Percentiles rank a stretch among this genome's conserved stretches.
Evolutionary conservation across 2,888 invertebrate genomes (phyloP).

Genomic region (Eurytoma adleriae): DNA sequence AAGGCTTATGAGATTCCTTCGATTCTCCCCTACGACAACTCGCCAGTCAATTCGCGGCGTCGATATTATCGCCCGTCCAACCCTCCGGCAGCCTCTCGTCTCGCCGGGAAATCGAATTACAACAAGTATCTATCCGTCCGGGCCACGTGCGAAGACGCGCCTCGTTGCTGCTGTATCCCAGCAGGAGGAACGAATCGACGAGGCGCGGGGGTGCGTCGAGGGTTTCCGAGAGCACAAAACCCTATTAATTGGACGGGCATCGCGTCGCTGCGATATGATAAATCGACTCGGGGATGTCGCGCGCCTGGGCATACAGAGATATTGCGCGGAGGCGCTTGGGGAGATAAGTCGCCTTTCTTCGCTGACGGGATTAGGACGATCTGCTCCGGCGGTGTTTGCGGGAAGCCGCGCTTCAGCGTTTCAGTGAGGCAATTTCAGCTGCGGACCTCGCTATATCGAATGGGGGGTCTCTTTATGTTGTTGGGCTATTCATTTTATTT

Average conservation of each 20-base stretch:
- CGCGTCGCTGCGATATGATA: slow-evolving; percentile 29
- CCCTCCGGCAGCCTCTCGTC: background rate
- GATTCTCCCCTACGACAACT: too few relatives aligned
- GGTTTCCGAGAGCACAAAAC: slow-evolving; percentile 29
- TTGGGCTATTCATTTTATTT: too few relatives aligned
- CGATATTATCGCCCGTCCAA: too few relatives aligned
- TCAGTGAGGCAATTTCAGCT: too few relatives aligned
- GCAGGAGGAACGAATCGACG: slow-evolving; percentile 30
- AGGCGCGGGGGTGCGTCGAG: slow-evolving; percentile 2
- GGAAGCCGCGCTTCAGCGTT: too few relatives aligned
- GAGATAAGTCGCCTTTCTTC: slow-evolving; percentile 28
- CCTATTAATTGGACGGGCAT: slow-evolving; percentile 48
- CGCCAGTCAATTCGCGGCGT: too few relatives aligned
- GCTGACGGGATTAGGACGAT: slow-evolving; percentile 5
- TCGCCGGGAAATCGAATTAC: slow-evolving; percentile 14
- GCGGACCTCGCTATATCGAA: too few relatives aligned
- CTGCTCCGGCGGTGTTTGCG: background rate
- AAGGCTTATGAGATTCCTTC: too few relatives aligned
- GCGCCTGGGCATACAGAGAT: slow-evolving; percentile 26
- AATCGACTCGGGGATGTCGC: slow-evolving; percentile 16
- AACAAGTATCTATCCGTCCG: too few relatives aligned
- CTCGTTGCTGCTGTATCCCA: too few relatives aligned
- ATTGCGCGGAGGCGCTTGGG: slow-evolving; percentile 14
- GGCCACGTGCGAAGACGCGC: too few relatives aligned
- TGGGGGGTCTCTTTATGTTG: too few relatives aligned